These are phyloP conservation scores for Sapajus apella DNA, from an alignment of 2,113 vertebrate species.

Conservation along the genomic window DNA sequence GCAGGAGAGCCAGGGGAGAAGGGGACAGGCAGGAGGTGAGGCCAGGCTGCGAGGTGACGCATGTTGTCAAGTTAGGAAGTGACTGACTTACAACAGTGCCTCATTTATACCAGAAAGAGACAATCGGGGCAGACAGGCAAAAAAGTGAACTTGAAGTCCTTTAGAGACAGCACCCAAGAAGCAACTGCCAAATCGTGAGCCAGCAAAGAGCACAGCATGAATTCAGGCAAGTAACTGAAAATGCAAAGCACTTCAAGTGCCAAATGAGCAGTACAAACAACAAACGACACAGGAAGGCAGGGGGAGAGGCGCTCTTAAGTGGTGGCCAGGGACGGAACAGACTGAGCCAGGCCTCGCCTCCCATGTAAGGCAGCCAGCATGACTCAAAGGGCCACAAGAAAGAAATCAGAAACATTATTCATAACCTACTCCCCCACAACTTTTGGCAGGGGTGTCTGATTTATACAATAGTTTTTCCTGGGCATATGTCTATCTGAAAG, in stretches of 20 bases:
- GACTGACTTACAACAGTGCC: background rate
- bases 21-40: background rate
- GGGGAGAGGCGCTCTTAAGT: background rate
- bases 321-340: background rate
- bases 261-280: background rate
- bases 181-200: background rate
- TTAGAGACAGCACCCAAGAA: background rate
- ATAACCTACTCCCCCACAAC: slow-evolving; percentile 6
- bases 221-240: slow-evolving; percentile 39
- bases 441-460: slow-evolving; percentile 9
- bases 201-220: background rate
- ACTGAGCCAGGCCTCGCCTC: background rate
- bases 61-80: background rate
- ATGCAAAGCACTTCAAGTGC: background rate
- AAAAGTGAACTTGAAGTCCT: background rate
- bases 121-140: background rate
- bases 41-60: background rate
- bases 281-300: background rate
- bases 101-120: background rate
- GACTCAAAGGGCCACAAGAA: background rate
- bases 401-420: slow-evolving; percentile 34
- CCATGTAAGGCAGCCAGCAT: background rate
- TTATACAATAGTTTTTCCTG: background rate
- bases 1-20: background rate
- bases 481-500: slow-evolving; percentile 31